Evolutionary conservation across 2,113 vertebrate genomes (phyloP), one percentile per base, ranked within the genome.

Genomic region (Elaphurus davidianus): DNA sequence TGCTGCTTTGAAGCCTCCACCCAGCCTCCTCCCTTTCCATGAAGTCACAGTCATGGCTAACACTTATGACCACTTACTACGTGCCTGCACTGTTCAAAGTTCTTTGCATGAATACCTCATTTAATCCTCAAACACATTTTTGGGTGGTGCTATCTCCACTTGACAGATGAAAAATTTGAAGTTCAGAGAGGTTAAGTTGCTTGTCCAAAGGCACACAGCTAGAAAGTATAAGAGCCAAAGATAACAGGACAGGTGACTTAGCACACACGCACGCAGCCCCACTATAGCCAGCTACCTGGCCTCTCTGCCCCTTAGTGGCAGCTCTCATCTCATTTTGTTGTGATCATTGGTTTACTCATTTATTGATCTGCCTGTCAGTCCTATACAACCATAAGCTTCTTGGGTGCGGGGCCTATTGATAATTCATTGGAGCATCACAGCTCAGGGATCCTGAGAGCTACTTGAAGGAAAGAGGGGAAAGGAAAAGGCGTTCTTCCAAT

Each of bases 71-170:
- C 28, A 78, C 33, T 81, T 71, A 76, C 45, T 55, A 60, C 2
- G 30, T 19, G 21, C n/a, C 33, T 28, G 30, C 11, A 47, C 45
- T 21, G 6, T 82, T 88, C 57, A 96, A 52, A 79, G 45, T 64
- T 55, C 40, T 96, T 96, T 74, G 60, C 13, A 74, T 64, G 28
- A 3, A 59, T 86, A 91, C 89, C 40, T 97, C 86, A 57, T 47
- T 91, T 86, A 83, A 86, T 90, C 13, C 47, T 97, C 79, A 90
- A 67, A 86, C 9, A 85, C 47, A 28, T 47, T 94, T 95, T 95
- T 45, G 36, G 25, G 40, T 78, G 15, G 16, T 67, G 25, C 28
- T 90, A 81, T 90, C 33, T 82, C 25, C 19, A 60, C 6, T n/a
- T 87, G 84, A 89, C 19, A 82, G 25, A 87, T 55, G 57, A 79